Evolutionary conservation across 1,140 invertebrate genomes (phyloP).

Genomic region (Plodia interpunctella): DNA sequence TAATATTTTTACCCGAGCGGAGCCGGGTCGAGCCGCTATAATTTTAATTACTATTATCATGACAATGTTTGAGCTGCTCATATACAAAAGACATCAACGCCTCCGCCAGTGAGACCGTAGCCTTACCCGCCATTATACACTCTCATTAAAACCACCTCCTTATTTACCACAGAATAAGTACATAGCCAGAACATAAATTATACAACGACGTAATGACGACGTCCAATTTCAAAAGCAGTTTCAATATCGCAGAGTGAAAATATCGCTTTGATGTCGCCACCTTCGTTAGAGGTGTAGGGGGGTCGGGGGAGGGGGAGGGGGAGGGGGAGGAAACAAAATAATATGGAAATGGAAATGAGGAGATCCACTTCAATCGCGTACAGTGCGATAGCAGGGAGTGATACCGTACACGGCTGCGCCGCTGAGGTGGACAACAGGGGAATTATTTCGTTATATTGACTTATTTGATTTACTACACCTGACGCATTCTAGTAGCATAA

Average conservation of each 20-base stretch:
- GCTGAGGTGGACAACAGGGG: not conserved
- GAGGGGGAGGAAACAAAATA: conserved; percentile 41
- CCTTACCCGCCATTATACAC: conserved; percentile 13
- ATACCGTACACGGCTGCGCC: not conserved
- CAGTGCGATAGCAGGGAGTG: conserved; percentile 20
- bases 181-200: conserved; percentile 34
- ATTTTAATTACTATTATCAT: too few relatives aligned
- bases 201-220: conserved; percentile 47
- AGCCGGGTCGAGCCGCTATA: too few relatives aligned
- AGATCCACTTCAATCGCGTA: conserved; percentile 40
- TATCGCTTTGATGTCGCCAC: conserved; percentile 28
- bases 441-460: too few relatives aligned
- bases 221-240: conserved; percentile 48
- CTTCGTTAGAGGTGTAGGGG: conserved; percentile 43
- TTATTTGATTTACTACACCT: too few relatives aligned
- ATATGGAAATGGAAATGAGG: conserved; percentile 65
- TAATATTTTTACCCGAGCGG: too few relatives aligned
- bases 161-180: conserved; percentile 9
- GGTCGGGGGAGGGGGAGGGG: not conserved
- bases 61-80: too few relatives aligned
- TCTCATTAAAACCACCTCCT: conserved; percentile 4
- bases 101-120: conserved; percentile 6
- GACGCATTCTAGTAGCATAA: too few relatives aligned
- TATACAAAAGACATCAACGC: conserved; percentile 35
- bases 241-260: conserved; percentile 26